Percentiles rank a stretch among this genome's conserved stretches.
Evolutionary conservation across 2,888 invertebrate genomes (phyloP).

Genomic region (Lamproptera curius): DNA sequence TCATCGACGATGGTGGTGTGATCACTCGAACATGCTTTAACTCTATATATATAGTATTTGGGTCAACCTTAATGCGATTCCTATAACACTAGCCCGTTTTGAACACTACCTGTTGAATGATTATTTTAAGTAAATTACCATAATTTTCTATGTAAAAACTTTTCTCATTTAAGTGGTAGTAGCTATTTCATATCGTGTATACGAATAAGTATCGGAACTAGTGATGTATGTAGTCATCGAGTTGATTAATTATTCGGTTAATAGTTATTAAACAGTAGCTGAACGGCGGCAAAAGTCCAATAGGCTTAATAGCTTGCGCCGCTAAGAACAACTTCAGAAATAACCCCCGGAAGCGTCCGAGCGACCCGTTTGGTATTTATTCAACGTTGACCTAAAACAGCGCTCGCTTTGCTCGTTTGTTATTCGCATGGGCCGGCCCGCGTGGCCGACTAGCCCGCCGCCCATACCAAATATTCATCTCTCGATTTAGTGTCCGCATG

Average conservation of each 20-base stretch:
- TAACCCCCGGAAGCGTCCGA: constrained; percentile 75
- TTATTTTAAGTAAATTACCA: too few relatives aligned
- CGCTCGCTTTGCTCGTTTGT: constrained; percentile 74
- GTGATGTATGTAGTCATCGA: too few relatives aligned
- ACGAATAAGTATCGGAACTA: too few relatives aligned
- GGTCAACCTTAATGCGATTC: constrained; percentile 10
- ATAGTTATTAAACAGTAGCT: constrained; percentile 17
- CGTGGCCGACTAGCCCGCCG: constrained; percentile 50
- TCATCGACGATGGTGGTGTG: constrained; percentile 3
- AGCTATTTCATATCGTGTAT: too few relatives aligned
- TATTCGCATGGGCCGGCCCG: constrained; percentile 51
- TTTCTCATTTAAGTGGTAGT: too few relatives aligned
- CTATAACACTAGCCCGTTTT: constrained; percentile 3
- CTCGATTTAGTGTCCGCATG: constrained; percentile 5
- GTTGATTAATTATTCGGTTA: too few relatives aligned
- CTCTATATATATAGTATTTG: not conserved
- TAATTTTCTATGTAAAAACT: too few relatives aligned
- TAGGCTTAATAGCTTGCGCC: constrained; percentile 51
- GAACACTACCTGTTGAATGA: constrained; percentile 1
- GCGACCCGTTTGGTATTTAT: constrained; percentile 78
- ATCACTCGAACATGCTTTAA: constrained; percentile 1
- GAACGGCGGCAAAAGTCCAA: constrained; percentile 55
- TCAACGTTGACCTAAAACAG: constrained; percentile 78
- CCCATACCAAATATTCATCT: constrained; percentile 9
- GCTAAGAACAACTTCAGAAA: constrained; percentile 72